phyloP scores from a whole-genome alignment of 2,113 vertebrate species.

The Hydrolagus affinis region DNA sequence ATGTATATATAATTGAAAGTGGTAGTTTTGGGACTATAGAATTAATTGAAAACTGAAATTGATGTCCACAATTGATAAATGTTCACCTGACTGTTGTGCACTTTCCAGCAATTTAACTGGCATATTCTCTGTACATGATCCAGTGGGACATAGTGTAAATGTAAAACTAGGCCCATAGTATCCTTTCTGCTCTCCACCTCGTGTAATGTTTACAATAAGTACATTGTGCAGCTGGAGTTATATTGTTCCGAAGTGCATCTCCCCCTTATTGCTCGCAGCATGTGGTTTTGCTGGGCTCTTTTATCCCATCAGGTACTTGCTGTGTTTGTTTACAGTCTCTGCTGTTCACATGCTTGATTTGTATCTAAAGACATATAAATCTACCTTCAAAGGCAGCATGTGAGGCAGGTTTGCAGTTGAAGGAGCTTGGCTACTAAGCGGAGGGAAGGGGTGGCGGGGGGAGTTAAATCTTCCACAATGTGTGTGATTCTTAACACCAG shows the following conservation, averaged over 20 bases:
- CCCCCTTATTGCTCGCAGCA: background rate
- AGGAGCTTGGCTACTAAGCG: slow-evolving; percentile 44
- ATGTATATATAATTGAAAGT: too few relatives aligned
- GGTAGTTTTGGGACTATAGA: too few relatives aligned
- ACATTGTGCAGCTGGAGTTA: background rate
- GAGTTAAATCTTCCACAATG: slow-evolving; percentile 44
- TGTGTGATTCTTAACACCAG: slow-evolving; percentile 49
- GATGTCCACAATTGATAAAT: too few relatives aligned
- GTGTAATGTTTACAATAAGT: background rate
- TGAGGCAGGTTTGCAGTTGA: slow-evolving; percentile 40
- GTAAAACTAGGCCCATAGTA: background rate
- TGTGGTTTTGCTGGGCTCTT: slow-evolving; percentile 33
- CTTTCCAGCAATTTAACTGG: background rate
- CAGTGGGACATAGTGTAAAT: background rate
- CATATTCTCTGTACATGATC: background rate
- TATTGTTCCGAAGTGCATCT: slow-evolving; percentile 8
- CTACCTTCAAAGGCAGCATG: slow-evolving; percentile 62
- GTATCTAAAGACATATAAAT: slow-evolving; percentile 64
- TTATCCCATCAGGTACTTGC: slow-evolving; percentile 38
- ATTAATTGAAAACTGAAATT: too few relatives aligned
- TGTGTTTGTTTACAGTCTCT: slow-evolving; percentile 64
- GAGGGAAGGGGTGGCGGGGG: slow-evolving; percentile 32
- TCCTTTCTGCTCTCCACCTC: background rate
- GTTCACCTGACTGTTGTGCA: too few relatives aligned
- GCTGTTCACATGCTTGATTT: slow-evolving; percentile 56